Evolutionary conservation across 2,888 invertebrate genomes (phyloP), one percentile per base, ranked within the genome.

Genomic region (Euplagia quadripunctaria): DNA sequence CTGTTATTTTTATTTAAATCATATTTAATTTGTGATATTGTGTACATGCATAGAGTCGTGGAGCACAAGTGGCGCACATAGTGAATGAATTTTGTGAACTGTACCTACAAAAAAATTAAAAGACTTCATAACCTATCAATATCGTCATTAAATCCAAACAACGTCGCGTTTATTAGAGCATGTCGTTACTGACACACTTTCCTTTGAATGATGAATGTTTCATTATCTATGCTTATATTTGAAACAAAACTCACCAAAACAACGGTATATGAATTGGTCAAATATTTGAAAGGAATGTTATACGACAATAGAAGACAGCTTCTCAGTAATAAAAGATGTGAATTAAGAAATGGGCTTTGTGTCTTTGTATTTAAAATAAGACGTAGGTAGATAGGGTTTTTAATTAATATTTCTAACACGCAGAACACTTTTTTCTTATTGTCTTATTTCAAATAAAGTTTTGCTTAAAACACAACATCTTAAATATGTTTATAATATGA

Each of bases 171-270:
- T 55, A 55, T 8, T 55, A 55, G 55, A 55, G 55, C 55, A 55
- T n/a, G 55, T 55, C 55, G 55, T 55, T 55, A n/a, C n/a, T 55
- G 55, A 55, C 55, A 52, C n/a, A n/a, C 5, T 55, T n/a, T n/a
- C n/a, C 55, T 55, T 55, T 55, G 20, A 9, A 66, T 20, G 12
- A 64, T 66, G 5, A 46, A 55, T 55, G 64, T 14, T n/a, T 43
- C 17, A 41, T 87, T 88, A 87, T 74, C 75, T 43, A 75, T 79
- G 77, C 80, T 80, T 83, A 81, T 85, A 85, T 84, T 52, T 17
- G 52, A 52, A n/a, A 86, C 83, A 87, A 87, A 83, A 85, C 80
- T 68, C 81, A 82, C 85, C 84, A 77, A 76, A 84, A 87, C 85
- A 86, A 82, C 83, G 14, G 55, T 68, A 84, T 1, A 1, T 31